Evolutionary conservation across 2,113 vertebrate genomes (phyloP).

Genomic region (Nyctereutes procyonoides): DNA sequence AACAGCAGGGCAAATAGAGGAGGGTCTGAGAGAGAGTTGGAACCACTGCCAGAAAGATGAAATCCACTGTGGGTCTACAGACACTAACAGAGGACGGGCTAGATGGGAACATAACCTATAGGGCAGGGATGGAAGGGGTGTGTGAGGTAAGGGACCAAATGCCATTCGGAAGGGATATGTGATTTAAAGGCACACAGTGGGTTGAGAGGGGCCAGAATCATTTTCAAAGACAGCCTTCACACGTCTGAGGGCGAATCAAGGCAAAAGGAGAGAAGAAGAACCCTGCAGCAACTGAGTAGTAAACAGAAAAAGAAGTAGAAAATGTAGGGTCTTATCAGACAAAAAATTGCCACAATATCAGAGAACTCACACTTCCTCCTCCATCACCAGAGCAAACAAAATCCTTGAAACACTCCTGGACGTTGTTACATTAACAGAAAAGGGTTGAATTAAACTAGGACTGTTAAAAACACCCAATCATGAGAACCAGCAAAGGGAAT

Average conservation of each 20-base stretch:
- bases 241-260: background rate
- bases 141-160: background rate
- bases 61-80: background rate
- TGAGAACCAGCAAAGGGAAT: background rate
- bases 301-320: background rate
- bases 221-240: background rate
- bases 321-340: background rate
- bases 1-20: too few species aligned
- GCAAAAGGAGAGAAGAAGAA: background rate
- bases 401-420: background rate
- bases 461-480: background rate
- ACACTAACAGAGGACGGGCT: background rate
- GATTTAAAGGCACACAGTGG: background rate
- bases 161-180: background rate
- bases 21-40: background rate
- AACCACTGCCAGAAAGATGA: background rate
- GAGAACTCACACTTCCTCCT: background rate
- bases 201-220: background rate
- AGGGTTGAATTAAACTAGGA: background rate
- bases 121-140: background rate
- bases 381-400: background rate
- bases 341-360: background rate
- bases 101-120: rapidly evolving
- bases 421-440: background rate
- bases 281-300: background rate